Conservation (phyloP, 1,140 invertebrate species). For the Lamellibrachia luymesi region DNA sequence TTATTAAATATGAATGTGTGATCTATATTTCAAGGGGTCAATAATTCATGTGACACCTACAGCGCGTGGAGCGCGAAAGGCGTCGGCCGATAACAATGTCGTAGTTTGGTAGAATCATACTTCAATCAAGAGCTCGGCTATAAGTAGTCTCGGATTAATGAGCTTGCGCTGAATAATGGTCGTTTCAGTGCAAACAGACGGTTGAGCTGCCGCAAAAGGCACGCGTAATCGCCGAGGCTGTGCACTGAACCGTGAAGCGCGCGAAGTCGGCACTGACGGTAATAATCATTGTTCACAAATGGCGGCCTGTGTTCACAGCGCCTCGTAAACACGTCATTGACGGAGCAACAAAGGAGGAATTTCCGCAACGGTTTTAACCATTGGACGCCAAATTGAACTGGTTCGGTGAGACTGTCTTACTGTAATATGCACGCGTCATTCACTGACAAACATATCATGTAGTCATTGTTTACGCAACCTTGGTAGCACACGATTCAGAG, state of each 20-base stretch:
- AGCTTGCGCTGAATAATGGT: neutral
- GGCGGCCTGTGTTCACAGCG: neutral
- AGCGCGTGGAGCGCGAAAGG: neutral
- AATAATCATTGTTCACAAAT: slow-evolving; percentile 6
- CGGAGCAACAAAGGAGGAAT: neutral
- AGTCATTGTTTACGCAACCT: neutral
- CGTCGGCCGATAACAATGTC: neutral
- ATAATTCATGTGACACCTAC: neutral
- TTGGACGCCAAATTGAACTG: neutral
- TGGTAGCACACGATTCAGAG: neutral
- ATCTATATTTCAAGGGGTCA: neutral
- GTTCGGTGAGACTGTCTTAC: neutral
- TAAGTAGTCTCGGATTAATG: neutral
- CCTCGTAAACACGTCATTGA: neutral
- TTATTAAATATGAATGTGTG: neutral
- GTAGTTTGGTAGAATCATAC: neutral
- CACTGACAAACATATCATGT: neutral
- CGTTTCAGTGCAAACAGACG: neutral
- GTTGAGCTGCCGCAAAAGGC: neutral
- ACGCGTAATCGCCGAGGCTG: neutral
- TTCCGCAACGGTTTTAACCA: neutral
- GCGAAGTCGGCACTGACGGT: neutral
- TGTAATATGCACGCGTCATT: neutral
- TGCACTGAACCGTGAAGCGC: neutral
- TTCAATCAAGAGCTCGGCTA: neutral